A percentile compares a stretch with the other conserved stretches of the same genome.
phyloP scores from a whole-genome alignment of 2,888 invertebrate species.

The Caenorhabditis japonica region DNA sequence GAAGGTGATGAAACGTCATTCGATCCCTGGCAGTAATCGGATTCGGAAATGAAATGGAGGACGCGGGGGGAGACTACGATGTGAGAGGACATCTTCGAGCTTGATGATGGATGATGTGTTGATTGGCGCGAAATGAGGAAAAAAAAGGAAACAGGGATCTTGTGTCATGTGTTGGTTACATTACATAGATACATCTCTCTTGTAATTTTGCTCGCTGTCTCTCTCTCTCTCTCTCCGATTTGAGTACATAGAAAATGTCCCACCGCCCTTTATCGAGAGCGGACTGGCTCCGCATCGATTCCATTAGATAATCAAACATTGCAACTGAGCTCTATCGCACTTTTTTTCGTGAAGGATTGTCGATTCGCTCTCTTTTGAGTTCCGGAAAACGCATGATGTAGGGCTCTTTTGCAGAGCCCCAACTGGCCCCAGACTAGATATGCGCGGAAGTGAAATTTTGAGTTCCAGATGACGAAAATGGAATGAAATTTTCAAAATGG shows the following conservation, averaged over 20 bases:
- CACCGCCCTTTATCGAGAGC: conserved; percentile 24
- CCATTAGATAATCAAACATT: background rate
- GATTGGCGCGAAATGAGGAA: background rate
- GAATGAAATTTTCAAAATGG: too few species aligned
- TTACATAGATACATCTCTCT: too few species aligned
- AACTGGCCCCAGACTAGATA: too few species aligned
- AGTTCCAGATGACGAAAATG: too few species aligned
- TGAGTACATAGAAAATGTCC: conserved; percentile 36
- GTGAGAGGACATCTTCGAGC: background rate
- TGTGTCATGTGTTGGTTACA: conserved; percentile 5
- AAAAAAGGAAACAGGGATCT: background rate
- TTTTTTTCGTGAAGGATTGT: too few species aligned
- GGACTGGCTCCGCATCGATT: background rate
- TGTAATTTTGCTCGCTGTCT: background rate
- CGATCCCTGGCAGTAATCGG: conserved; percentile 42
- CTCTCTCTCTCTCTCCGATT: background rate
- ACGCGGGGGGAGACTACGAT: background rate
- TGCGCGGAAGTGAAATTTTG: too few species aligned
- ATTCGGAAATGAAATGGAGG: conserved; percentile 39
- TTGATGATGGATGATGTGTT: conserved; percentile 16
- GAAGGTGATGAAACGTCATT: conserved; percentile 41
- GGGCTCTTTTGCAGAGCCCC: too few species aligned
- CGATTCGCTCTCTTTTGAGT: too few species aligned
- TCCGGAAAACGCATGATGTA: too few species aligned
- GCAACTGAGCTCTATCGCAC: background rate